Base-by-base conservation (phyloP, 2,797 vertebrate genomes). In the Notamacropus eugenii region DNA sequence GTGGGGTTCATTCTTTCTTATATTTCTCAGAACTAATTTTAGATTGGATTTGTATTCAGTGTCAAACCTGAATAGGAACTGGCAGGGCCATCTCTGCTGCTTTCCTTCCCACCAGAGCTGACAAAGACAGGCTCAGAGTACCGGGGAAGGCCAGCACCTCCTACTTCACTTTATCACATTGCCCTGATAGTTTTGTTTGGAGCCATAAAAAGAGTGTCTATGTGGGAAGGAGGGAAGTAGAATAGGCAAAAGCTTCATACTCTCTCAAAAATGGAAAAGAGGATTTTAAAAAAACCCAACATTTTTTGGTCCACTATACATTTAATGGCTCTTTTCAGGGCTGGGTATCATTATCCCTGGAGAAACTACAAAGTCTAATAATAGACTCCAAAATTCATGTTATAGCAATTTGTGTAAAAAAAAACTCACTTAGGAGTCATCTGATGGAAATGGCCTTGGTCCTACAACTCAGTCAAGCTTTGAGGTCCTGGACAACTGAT, bases 11-110 rank as follows among this genome's bases (percentile, higher is more conserved):
- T 95, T 96, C 90, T 97, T 97, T 62, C 34, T 59, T 74, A 95
- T 74, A 93, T 62, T 97, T 13, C 91, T 40, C 46, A 96, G 96
- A 97, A 97, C 94, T 97, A 93, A 96, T 97, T 97, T 96, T 90
- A 96, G 95, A 92, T 12, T 95, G 52, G 40, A 31, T 50, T 56
- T 40, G 91, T 96, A 94, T 95, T 91, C n/a, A 91, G 14, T 54
- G 57, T 5, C 58, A 94, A 74, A 97, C 58, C 91, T 82, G 96
- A 13, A 58, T 92, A 96, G 54, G 91, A 62, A 90, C 94, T 14
- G 52, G 90, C 14, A 2, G 14, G 93, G 91, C 6, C 5, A 93
- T 40, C 14, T 62, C 90, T 40, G 62, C 92, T 96, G 54, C 56
- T 54, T 91, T 94, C 97, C 95, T 92, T 96, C 55, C 52, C 95